phyloP scores from a whole-genome alignment of 2,888 invertebrate species.

The Drosophila sordidula region DNA sequence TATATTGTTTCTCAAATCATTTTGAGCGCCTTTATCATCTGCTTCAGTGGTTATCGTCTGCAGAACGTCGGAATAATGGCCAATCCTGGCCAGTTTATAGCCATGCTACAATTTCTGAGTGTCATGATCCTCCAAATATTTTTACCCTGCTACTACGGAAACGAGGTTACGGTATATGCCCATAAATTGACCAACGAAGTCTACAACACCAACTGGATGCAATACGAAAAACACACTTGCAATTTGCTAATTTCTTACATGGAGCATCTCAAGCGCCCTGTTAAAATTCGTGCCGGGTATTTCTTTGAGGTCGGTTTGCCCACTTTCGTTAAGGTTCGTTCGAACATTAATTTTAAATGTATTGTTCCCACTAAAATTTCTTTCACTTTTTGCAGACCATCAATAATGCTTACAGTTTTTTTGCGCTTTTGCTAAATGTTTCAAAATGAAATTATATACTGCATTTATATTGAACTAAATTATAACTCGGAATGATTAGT shows the following conservation, averaged over 20 bases:
- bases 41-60: conserved; percentile 76
- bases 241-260: conserved; percentile 72
- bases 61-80: conserved; percentile 53
- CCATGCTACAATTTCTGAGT: conserved; percentile 67
- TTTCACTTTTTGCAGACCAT: conserved; percentile 65
- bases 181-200: conserved; percentile 62
- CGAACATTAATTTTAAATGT: rapidly evolving
- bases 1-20: conserved; percentile 69
- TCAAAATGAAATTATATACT: conserved; percentile 42
- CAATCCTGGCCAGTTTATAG: conserved; percentile 62
- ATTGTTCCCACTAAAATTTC: rapidly evolving
- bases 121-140: conserved; percentile 80
- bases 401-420: conserved; percentile 78
- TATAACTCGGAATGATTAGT: too few species aligned
- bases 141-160: conserved; percentile 81
- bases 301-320: conserved; percentile 79
- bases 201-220: conserved; percentile 78
- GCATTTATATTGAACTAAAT: not conserved
- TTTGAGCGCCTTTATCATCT: conserved; percentile 75
- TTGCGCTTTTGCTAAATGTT: conserved; percentile 77
- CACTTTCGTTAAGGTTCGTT: conserved; percentile 76
- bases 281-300: conserved; percentile 68
- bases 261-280: conserved; percentile 77
- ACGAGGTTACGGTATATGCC: conserved; percentile 75
- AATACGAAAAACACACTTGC: conserved; percentile 45